Conservation (phyloP, 2,888 invertebrate species). For the Mellilla xanthometata region DNA sequence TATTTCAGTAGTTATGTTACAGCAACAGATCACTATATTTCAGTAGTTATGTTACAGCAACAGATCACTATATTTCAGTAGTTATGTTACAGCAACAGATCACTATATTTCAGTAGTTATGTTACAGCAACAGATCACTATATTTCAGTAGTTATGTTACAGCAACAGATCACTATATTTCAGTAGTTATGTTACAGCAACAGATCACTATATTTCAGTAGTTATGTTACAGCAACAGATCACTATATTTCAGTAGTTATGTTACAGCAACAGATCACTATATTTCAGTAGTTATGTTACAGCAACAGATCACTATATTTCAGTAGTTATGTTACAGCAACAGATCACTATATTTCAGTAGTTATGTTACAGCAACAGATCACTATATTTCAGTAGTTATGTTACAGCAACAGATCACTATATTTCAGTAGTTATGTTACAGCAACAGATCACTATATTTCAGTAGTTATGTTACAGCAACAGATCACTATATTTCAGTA, state of each 20-base stretch:
- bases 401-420: constrained; percentile 5
- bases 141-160: constrained; percentile 26
- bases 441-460: constrained; percentile 16
- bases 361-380: constrained; percentile 15
- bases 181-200: constrained; percentile 22
- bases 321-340: constrained; percentile 22
- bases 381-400: constrained; percentile 27
- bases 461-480: constrained; percentile 22
- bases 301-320: constrained; percentile 16
- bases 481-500: constrained; percentile 24
- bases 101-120: constrained; percentile 27
- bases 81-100: constrained; percentile 15
- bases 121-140: constrained; percentile 5
- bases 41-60: constrained; percentile 22
- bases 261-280: constrained; percentile 5
- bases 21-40: constrained; percentile 16
- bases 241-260: constrained; percentile 27
- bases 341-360: constrained; percentile 24
- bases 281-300: constrained; percentile 26
- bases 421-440: constrained; percentile 26
- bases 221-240: constrained; percentile 15
- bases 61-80: constrained; percentile 24
- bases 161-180: constrained; percentile 16
- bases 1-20: constrained; percentile 26
- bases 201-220: constrained; percentile 24